Evolutionary conservation across 2,888 invertebrate species (phyloP).

Genomic region (Drosophila lacicola): DNA sequence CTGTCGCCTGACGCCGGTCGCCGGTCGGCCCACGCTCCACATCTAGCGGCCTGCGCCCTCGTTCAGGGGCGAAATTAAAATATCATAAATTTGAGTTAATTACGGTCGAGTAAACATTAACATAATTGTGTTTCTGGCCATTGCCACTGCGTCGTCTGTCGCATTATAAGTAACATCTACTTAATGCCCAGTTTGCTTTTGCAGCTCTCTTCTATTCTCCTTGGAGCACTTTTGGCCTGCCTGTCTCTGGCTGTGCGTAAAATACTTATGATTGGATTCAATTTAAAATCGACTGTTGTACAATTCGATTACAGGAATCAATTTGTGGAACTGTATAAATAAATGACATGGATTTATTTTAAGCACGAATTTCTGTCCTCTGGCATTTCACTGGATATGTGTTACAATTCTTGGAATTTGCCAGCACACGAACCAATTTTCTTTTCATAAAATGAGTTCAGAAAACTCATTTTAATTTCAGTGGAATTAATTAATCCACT

Average conservation of each 20-base stretch:
- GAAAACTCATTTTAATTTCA: neutral
- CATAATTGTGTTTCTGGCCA: slow-evolving; percentile 71
- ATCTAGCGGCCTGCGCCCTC: neutral
- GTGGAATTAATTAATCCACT: neutral
- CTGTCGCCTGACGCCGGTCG: slow-evolving; percentile 34
- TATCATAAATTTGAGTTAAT: slow-evolving; percentile 81
- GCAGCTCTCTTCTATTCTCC: slow-evolving; percentile 17
- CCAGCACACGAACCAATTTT: neutral
- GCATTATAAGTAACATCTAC: slow-evolving; percentile 70
- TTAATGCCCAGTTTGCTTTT: slow-evolving; percentile 62
- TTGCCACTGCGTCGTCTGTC: slow-evolving; percentile 31
- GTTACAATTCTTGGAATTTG: neutral
- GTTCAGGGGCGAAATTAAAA: slow-evolving; percentile 71
- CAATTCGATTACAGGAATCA: slow-evolving; percentile 17
- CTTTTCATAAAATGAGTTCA: neutral
- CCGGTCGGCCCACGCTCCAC: neutral
- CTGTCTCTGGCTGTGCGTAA: neutral
- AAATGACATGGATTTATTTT: neutral
- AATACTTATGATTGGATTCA: slow-evolving; percentile 2
- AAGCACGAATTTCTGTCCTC: slow-evolving; percentile 6
- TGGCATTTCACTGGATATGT: neutral
- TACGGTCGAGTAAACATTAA: slow-evolving; percentile 79
- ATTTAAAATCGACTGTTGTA: neutral
- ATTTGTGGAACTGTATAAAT: slow-evolving; percentile 9
- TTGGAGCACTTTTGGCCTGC: slow-evolving; percentile 24